These are phyloP conservation scores for Nipponia nippon DNA, from an alignment of 2,113 vertebrate species.

Conservation along the genomic window DNA sequence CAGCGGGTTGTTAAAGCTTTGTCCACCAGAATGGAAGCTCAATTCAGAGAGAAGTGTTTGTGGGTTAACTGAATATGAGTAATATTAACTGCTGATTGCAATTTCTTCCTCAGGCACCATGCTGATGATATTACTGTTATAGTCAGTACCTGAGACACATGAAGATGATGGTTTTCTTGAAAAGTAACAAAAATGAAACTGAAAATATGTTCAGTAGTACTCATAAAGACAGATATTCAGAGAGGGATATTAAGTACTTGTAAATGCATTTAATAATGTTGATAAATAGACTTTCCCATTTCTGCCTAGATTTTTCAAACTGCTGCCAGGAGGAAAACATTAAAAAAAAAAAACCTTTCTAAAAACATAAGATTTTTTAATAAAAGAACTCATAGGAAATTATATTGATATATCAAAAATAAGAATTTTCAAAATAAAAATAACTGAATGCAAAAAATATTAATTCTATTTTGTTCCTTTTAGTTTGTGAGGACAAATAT, in stretches of 20 bases:
- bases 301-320: neutral
- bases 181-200: neutral
- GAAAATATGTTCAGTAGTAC: neutral
- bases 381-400: neutral
- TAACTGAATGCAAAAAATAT: neutral
- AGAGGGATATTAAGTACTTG: neutral
- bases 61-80: neutral
- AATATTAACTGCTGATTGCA: neutral
- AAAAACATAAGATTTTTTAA: neutral
- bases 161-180: neutral
- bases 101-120: neutral
- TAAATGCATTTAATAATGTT: neutral
- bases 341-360: neutral
- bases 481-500: neutral
- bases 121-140: neutral
- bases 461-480: neutral
- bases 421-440: neutral
- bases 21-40: neutral
- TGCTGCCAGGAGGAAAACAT: neutral
- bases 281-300: neutral
- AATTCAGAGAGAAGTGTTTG: neutral
- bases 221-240: neutral
- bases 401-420: neutral
- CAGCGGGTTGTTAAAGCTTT: neutral
- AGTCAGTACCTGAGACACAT: neutral